Evolutionary conservation across 35 echinoderm and acorn worm genomes (phyloP).

Genomic region (Hemicentrotus pulcherrimus): DNA sequence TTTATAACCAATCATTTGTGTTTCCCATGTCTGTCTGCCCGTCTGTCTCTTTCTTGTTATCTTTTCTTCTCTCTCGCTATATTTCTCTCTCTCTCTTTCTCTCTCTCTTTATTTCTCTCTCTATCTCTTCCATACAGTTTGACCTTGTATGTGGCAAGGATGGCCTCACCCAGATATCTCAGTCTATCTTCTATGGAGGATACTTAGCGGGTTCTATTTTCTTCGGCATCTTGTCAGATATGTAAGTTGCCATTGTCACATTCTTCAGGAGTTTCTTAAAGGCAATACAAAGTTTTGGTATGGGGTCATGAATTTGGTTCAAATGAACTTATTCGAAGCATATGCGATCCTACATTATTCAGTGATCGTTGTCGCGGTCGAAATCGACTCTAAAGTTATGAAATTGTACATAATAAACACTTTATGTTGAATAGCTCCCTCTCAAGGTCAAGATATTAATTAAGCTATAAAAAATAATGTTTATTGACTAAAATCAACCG

Average conservation of each 20-base stretch:
- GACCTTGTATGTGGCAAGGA: slow-evolving; percentile 69
- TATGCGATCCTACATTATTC: too few relatives aligned
- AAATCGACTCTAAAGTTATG: too few relatives aligned
- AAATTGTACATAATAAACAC: too few relatives aligned
- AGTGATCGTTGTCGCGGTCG: too few relatives aligned
- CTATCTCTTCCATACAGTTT: slow-evolving; percentile 61
- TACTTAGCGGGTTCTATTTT: slow-evolving; percentile 69
- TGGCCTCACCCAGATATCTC: slow-evolving; percentile 57
- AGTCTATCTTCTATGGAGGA: slow-evolving; percentile 85
- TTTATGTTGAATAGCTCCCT: too few relatives aligned
- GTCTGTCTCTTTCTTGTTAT: background rate
- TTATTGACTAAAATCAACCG: too few relatives aligned
- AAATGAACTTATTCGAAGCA: too few relatives aligned
- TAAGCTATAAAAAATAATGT: too few relatives aligned
- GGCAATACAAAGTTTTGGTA: too few relatives aligned
- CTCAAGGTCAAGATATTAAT: too few relatives aligned
- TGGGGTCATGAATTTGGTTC: too few relatives aligned
- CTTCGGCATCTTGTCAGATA: slow-evolving; percentile 73
- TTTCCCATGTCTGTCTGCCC: background rate
- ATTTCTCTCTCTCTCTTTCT: background rate
- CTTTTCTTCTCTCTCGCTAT: background rate
- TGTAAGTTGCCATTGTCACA: slow-evolving; percentile 52
- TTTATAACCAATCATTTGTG: background rate
- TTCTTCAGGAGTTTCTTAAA: background rate
- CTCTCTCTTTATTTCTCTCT: background rate